These are phyloP conservation scores for Chauna torquata DNA, from an alignment of 2,113 vertebrate genomes.

Conservation along the genomic window DNA sequence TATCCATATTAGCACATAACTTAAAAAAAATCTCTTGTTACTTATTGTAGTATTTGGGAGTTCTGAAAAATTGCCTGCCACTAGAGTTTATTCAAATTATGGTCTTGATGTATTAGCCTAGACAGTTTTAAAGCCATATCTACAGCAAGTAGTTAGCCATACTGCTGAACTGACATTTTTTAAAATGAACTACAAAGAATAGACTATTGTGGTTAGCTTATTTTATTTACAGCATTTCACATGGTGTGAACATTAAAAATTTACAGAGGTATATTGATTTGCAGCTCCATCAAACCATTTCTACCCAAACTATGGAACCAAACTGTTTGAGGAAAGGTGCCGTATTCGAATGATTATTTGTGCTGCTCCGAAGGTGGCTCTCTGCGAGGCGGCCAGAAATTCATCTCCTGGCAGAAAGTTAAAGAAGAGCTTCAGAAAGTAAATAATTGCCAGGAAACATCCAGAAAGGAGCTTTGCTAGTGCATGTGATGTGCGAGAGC, in stretches of 20 bases:
- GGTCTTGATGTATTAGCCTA: conserved; percentile 79
- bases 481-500: neutral
- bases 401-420: neutral
- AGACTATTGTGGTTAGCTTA: conserved; percentile 67
- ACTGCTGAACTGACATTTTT: conserved; percentile 82
- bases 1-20: neutral
- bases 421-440: conserved; percentile 31
- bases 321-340: conserved; percentile 23
- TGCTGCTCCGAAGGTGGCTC: neutral
- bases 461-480: neutral
- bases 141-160: conserved; percentile 75
- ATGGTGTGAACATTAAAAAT: conserved; percentile 73
- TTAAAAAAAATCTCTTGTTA: neutral
- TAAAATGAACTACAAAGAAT: conserved; percentile 74
- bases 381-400: conserved; percentile 12
- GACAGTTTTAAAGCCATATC: conserved; percentile 81
- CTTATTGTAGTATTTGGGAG: conserved; percentile 63
- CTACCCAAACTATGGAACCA: neutral
- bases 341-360: conserved; percentile 18
- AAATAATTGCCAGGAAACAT: conserved; percentile 32
- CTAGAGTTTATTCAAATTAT: conserved; percentile 79
- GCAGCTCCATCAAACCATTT: conserved; percentile 51
- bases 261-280: conserved; percentile 74
- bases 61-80: conserved; percentile 82
- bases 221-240: conserved; percentile 74